Evolutionary conservation across 2,797 vertebrate species (phyloP).

Genomic region (Caiman crocodilus): DNA sequence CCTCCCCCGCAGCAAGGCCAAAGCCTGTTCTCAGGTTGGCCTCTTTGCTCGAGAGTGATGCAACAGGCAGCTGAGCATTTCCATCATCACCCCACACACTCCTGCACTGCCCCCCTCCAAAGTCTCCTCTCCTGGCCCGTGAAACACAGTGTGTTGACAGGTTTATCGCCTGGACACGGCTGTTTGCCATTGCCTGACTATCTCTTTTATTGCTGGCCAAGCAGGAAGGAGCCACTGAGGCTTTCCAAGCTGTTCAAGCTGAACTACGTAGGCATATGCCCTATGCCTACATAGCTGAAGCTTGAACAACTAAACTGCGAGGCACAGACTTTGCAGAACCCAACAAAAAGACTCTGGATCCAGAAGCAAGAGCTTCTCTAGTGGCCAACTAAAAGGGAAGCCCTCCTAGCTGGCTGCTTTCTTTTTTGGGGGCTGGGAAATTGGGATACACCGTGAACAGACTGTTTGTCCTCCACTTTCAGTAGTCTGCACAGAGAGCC

Average conservation of each 20-base stretch:
- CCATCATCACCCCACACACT: background rate
- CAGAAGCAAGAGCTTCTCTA: background rate
- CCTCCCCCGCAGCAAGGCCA: fast-evolving
- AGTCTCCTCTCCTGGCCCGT: fast-evolving
- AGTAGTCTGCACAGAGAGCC: background rate
- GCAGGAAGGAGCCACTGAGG: background rate
- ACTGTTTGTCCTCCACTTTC: background rate
- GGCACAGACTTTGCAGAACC: too few species aligned
- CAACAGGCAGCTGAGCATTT: background rate
- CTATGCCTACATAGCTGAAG: too few species aligned
- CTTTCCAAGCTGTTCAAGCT: background rate
- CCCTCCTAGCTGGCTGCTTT: background rate
- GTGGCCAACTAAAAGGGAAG: background rate
- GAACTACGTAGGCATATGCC: background rate
- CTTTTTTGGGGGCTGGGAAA: background rate
- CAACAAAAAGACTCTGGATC: background rate
- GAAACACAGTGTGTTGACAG: background rate
- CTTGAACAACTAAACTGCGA: too few species aligned
- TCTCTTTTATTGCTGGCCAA: background rate
- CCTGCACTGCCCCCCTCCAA: background rate
- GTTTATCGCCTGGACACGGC: background rate
- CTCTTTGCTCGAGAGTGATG: fast-evolving
- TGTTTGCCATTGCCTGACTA: fast-evolving
- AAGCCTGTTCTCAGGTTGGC: background rate
- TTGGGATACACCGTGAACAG: background rate